Percentiles rank a stretch among this genome's conserved stretches.
phyloP scores from a whole-genome alignment of 2,113 vertebrate species.

The Prionailurus bengalensis region DNA sequence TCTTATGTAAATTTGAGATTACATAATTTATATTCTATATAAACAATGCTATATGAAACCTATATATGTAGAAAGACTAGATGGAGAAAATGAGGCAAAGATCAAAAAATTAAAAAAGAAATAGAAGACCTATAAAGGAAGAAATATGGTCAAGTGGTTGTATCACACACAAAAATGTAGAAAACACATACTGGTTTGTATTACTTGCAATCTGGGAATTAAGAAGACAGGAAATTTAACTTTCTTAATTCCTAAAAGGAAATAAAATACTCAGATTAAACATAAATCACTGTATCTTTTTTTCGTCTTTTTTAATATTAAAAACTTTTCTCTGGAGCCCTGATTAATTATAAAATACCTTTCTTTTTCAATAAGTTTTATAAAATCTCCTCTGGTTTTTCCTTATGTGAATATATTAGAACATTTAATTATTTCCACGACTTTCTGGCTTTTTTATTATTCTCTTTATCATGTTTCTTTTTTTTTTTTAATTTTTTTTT shows the following conservation, averaged over 20 bases:
- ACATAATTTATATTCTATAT: neutral
- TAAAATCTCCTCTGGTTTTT: constrained; percentile 64
- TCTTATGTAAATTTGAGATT: neutral
- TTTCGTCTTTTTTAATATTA: constrained; percentile 53
- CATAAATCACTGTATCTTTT: neutral
- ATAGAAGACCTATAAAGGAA: neutral
- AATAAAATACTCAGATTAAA: constrained; percentile 48
- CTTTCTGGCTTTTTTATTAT: constrained; percentile 65
- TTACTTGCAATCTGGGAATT: neutral
- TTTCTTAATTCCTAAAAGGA: constrained; percentile 55
- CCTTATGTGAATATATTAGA: constrained; percentile 55
- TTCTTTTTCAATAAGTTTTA: constrained; percentile 64
- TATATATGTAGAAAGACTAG: neutral
- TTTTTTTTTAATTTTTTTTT: too few species aligned
- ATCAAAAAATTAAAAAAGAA: neutral
- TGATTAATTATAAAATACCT: constrained; percentile 65
- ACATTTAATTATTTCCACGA: constrained; percentile 67
- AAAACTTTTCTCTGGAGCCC: constrained; percentile 53
- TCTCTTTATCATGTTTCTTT: constrained; percentile 57
- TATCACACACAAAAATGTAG: neutral
- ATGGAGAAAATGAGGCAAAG: neutral
- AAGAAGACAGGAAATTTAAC: constrained; percentile 8
- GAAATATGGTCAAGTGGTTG: neutral
- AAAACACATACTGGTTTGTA: neutral
- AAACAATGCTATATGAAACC: neutral